These are phyloP conservation scores for Pocillopora damicornis DNA, from an alignment of 64 coral and sea anemone genomes.

Conservation along the genomic window DNA sequence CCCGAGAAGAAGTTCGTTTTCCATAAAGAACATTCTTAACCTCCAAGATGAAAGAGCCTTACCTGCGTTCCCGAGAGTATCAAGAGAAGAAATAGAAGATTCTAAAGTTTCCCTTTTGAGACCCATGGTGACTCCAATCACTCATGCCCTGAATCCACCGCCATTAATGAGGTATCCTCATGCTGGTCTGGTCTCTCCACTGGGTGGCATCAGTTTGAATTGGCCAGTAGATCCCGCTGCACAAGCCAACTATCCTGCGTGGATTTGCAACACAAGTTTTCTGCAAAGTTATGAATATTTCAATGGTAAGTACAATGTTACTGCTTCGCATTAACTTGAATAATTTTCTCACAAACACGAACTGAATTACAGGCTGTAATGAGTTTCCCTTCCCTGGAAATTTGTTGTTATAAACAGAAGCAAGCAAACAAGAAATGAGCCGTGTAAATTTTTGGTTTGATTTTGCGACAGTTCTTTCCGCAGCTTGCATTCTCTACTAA, in stretches of 20 bases:
- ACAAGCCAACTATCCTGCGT: background rate
- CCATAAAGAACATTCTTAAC: constrained; percentile 25
- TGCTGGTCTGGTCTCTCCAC: background rate
- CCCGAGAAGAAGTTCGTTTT: constrained; percentile 2
- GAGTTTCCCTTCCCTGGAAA: background rate
- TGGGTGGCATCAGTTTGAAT: background rate
- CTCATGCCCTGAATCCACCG: background rate
- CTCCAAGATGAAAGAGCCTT: background rate
- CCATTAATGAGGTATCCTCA: constrained; percentile 8
- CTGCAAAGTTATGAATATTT: background rate
- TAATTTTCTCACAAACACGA: background rate
- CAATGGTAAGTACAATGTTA: background rate
- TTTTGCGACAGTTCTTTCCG: background rate
- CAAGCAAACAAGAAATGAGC: too few species aligned
- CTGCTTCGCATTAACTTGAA: background rate
- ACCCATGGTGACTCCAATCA: background rate
- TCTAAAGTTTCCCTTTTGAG: background rate
- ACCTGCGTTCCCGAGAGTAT: background rate
- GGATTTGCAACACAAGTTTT: background rate
- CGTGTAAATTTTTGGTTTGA: background rate
- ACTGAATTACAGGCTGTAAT: background rate
- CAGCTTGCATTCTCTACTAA: constrained; percentile 2
- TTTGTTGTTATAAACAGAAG: too few species aligned
- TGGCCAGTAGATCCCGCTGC: background rate
- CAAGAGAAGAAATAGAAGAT: background rate